Evolutionary conservation across 1,140 invertebrate species (phyloP), one percentile per base, ranked within the genome.

Genomic region (Leptinotarsa texana): DNA sequence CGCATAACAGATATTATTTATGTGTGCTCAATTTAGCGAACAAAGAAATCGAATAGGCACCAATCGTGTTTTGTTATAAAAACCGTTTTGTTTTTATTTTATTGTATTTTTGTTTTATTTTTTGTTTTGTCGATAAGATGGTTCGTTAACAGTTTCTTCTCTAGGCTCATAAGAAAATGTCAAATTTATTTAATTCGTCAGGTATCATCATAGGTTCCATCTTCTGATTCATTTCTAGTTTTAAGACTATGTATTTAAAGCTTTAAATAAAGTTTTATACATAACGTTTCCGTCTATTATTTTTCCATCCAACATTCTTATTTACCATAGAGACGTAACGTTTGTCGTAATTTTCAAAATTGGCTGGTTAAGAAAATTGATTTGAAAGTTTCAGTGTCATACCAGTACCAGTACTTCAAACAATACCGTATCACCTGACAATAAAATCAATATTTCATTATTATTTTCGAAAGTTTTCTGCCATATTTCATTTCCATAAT

Each of bases 191-290:
- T 27, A 62, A 73, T 69, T 65, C 47, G 33, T 27, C 47, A 22
- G 65, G 65, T 65, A 33, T 66, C 17, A 21, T 22, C 62, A 65
- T 51, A 63, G 22, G 13, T 47, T 69, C 33, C 51, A 57, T 69
- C 63, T 73, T 73, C 21, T 33, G 21, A 69, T 74, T 22, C 42
- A 74, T 51, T 73, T 69, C 69, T 47, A 27, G 63, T 21, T 67
- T 33, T 74, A 69, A 68, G 73, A 49, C 77, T 77, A 75, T 81
- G 80, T 81, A 80, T 82, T 81, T 76, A 79, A 81, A 81, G 75
- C 76, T 81, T 82, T 80, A 72, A 82, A 82, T 82, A 82, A 82
- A 82, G 79, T 82, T 82, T 82, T 81, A 81, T 82, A 82, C 78
- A 80, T 82, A 80, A 33, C 24, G 42, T 65, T 65, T 65, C 13